A percentile compares a stretch with the other conserved stretches of the same genome.
Evolutionary conservation across 2,113 vertebrate genomes (phyloP).

Genomic region (Ornithorhynchus anatinus): DNA sequence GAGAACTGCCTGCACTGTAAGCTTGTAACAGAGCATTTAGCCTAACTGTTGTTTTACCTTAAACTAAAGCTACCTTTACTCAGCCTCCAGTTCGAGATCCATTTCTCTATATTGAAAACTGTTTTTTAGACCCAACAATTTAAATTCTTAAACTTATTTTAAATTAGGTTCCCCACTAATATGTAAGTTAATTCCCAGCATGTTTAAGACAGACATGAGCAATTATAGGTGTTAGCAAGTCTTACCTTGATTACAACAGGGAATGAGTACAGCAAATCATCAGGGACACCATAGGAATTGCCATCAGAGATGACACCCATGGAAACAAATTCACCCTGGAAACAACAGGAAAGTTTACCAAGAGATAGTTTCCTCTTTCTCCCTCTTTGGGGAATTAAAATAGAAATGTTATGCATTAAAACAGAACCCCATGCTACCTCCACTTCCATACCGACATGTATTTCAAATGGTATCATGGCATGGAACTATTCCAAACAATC

Average conservation of each 20-base stretch:
- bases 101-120: background rate
- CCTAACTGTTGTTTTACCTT: too few relatives aligned
- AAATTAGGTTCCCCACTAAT: background rate
- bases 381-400: too few relatives aligned
- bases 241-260: slow-evolving; percentile 92
- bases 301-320: slow-evolving; percentile 96
- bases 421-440: background rate
- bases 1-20: too few relatives aligned
- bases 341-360: background rate
- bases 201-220: background rate
- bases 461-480: background rate
- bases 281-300: slow-evolving; percentile 86
- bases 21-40: too few relatives aligned
- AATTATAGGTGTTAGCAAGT: background rate
- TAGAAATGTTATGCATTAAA: too few relatives aligned
- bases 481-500: background rate
- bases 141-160: background rate
- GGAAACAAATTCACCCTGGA: slow-evolving; percentile 92
- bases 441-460: background rate
- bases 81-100: too few relatives aligned
- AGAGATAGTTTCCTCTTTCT: background rate
- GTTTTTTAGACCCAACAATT: background rate
- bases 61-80: too few relatives aligned
- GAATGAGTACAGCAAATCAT: slow-evolving; percentile 94
- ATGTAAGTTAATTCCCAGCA: background rate